Percentiles rank a stretch among this genome's conserved stretches.
Conservation (phyloP, 2,888 invertebrate genomes). For the Stenoptilia bipunctidactyla region DNA sequence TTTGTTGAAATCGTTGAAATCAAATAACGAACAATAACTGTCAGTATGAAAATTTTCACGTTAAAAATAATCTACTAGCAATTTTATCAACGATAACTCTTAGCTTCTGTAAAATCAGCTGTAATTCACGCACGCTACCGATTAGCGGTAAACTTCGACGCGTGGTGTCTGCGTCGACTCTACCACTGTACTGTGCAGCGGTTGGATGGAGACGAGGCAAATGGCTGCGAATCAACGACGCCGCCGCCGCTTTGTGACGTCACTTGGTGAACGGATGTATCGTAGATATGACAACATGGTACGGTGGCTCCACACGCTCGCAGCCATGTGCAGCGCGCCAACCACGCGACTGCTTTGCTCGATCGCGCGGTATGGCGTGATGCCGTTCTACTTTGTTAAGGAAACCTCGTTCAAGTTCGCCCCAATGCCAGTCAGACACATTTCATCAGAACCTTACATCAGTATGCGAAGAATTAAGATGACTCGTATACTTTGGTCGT, state of each 20-base stretch:
- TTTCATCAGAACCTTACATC: no score
- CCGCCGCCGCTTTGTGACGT: constrained; percentile 1
- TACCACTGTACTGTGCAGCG: constrained; percentile 34
- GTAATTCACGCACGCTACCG: constrained; percentile 23
- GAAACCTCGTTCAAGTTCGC: constrained; percentile 27
- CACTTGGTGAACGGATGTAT: constrained; percentile 9
- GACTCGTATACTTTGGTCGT: neutral
- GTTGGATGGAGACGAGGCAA: constrained; percentile 32
- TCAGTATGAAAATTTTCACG: neutral
- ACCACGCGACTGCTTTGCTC: constrained; percentile 6
- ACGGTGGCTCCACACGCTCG: constrained; percentile 11
- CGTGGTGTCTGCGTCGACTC: constrained; percentile 35
- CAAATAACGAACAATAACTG: neutral
- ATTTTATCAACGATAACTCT: constrained; percentile 6
- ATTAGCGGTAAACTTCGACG: constrained; percentile 26
- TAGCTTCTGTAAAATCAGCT: constrained; percentile 17
- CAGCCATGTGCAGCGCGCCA: neutral
- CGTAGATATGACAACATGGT: constrained; percentile 10
- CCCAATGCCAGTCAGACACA: neutral
- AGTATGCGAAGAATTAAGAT: no score
- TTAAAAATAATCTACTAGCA: neutral
- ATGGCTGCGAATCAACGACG: no score
- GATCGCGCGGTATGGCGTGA: constrained; percentile 61
- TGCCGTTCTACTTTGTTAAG: constrained; percentile 44
- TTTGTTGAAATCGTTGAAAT: neutral